A percentile compares a stretch with the other conserved stretches of the same genome.
Conservation (phyloP, 2,113 vertebrate species). For the Lepidothrix coronata region DNA sequence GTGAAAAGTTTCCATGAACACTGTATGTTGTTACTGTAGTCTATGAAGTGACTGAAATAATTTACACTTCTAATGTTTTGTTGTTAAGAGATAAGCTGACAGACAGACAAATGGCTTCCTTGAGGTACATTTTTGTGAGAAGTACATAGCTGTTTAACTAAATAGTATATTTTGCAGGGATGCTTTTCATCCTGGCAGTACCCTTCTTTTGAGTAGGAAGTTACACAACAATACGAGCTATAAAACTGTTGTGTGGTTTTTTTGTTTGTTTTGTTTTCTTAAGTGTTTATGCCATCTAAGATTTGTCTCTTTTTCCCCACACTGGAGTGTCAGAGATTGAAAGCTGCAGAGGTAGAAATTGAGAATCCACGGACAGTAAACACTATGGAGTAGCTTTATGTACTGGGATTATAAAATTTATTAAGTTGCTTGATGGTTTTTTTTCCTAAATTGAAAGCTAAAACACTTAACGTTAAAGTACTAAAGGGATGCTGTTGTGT, state of each 20-base stretch:
- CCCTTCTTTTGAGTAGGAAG: neutral
- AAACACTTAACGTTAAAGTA: neutral
- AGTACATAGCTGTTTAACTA: neutral
- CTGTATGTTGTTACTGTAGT: neutral
- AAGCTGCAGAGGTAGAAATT: neutral
- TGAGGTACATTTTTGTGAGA: neutral
- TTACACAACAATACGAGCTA: neutral
- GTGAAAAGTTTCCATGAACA: neutral
- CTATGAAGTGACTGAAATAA: slow-evolving; percentile 49
- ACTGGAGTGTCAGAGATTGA: neutral
- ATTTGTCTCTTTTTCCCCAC: neutral
- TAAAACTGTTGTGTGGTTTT: neutral
- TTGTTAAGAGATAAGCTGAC: slow-evolving; percentile 6
- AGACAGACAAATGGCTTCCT: neutral
- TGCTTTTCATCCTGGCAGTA: neutral
- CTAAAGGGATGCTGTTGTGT: neutral
- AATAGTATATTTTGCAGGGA: neutral
- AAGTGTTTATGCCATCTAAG: neutral
- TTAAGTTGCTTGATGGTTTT: neutral
- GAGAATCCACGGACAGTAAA: neutral
- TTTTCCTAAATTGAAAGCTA: neutral
- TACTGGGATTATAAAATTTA: neutral
- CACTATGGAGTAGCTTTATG: neutral
- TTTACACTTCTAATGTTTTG: neutral
- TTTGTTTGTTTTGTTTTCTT: neutral